Evolutionary conservation across 2,888 invertebrate species (phyloP), one percentile per base, ranked within the genome.

Genomic region (Gymnoscelis rufifasciata): DNA sequence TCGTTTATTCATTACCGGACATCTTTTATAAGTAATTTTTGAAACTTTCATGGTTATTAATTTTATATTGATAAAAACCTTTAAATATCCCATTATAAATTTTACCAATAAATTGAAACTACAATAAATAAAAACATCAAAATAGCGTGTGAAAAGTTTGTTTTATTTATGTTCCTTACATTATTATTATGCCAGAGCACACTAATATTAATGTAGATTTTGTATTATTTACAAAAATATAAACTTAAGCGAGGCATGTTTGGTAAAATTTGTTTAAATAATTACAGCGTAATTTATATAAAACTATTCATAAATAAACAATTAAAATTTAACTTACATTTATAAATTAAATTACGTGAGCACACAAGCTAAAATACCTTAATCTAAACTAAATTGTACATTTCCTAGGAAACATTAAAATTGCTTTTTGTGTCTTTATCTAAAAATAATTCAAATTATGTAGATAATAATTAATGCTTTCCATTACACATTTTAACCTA

Each of bases 201-300:
- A 78, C 74, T 79, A 72, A 74, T 71, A 73, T 62, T 74, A 74
- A 36, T 45, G 37, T 47, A 47, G 12, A 14, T 29, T 29, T 33
- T 26, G 12, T 41, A 33, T 41, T 59, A 54, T 78, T 74, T 81
- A 83, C 74, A 79, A 74, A 67, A 77, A 72, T 67, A 62, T 78
- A 74, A 86, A 80, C 77, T 72, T 83, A 84, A 82, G 87, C 87
- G 87, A 88, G 87, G 87, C 87, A 83, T 79, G 71, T 82, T 88
- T 88, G 87, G 87, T 88, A 87, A 83, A 78, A 77, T 72, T 79
- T 78, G 68, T 74, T 77, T 73, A 78, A 79, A 79, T 45, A 42
- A 42, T 33, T 35, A 44, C 36, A 40, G 19, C 38, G 77, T 76
- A 68, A 76, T 78, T 76, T 79, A 45, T 52, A 68, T 68, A 76